phyloP scores from a whole-genome alignment of 2,797 vertebrate genomes.

The Aphelocoma californica region DNA sequence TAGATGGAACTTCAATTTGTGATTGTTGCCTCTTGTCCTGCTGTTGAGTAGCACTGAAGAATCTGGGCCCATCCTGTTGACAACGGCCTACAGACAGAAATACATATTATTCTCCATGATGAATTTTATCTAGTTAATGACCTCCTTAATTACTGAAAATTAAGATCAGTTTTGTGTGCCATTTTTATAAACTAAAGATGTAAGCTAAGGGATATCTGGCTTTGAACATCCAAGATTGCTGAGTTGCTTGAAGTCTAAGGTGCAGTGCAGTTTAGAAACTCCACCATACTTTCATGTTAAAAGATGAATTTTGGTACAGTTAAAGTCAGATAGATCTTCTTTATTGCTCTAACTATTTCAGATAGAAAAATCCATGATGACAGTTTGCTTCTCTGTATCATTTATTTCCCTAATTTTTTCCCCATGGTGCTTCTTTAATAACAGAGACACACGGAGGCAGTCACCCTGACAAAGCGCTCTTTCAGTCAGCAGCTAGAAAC shows the following conservation, averaged over 20 bases:
- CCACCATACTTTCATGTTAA: background rate
- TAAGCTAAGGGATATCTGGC: background rate
- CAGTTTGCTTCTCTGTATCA: background rate
- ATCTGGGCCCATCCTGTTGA: background rate
- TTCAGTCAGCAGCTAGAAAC: background rate
- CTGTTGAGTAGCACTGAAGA: background rate
- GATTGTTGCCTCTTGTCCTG: background rate
- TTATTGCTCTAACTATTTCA: background rate
- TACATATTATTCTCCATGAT: background rate
- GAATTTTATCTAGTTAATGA: background rate
- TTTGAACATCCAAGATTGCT: background rate
- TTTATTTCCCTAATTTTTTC: constrained; percentile 39
- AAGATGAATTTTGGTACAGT: background rate
- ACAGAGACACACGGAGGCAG: background rate
- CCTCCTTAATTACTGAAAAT: background rate
- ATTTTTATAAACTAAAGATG: background rate
- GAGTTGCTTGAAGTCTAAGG: background rate
- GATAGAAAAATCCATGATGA: background rate
- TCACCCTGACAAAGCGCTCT: background rate
- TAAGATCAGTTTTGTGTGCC: background rate
- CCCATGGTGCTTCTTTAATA: background rate
- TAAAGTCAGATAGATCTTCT: background rate
- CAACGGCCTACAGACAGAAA: background rate
- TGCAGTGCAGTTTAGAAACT: background rate
- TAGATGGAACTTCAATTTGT: background rate